phyloP scores from a whole-genome alignment of 2,113 vertebrate species.

The Callipepla squamata region DNA sequence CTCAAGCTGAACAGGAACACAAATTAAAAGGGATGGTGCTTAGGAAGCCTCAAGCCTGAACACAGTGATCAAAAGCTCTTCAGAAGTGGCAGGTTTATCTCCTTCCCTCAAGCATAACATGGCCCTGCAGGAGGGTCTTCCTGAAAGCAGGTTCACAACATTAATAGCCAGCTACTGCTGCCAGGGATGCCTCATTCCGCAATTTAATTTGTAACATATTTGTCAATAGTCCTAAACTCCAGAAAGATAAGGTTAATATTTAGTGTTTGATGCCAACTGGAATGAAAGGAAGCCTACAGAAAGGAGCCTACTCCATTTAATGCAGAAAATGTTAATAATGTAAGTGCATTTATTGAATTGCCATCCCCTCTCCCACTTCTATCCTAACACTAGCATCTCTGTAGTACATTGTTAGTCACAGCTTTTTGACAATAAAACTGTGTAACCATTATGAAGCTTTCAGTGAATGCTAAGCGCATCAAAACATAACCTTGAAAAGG shows the following conservation, averaged over 20 bases:
- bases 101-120: not conserved
- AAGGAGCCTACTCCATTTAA: not conserved
- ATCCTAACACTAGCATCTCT: not conserved
- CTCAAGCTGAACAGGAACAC: not conserved
- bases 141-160: not conserved
- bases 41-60: not conserved
- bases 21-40: not conserved
- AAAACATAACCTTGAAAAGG: not conserved
- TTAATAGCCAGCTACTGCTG: not conserved
- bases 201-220: not conserved
- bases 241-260: not conserved
- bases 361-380: not conserved
- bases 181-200: not conserved
- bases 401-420: not conserved
- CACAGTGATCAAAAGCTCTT: not conserved
- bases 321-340: not conserved
- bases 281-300: not conserved
- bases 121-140: not conserved
- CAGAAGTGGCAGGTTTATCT: not conserved
- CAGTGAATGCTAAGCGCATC: not conserved
- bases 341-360: not conserved
- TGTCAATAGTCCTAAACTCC: not conserved
- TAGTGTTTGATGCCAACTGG: not conserved
- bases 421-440: not conserved
- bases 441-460: not conserved